phyloP scores from a whole-genome alignment of 2,113 vertebrate species.

The Otus sunia region DNA sequence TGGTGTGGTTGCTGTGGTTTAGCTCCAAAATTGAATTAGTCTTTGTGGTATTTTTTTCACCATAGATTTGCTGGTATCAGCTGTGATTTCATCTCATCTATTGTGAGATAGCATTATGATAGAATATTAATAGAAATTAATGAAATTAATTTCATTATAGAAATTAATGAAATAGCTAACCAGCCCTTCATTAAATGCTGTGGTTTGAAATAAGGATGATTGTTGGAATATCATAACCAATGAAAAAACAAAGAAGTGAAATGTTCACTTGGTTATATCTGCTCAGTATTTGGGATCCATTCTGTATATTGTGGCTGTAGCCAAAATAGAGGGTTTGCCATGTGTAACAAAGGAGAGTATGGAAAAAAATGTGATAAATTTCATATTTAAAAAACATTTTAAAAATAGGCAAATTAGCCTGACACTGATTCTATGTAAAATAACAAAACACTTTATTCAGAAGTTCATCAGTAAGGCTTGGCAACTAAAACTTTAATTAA shows the following conservation, averaged over 20 bases:
- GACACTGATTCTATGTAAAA: neutral
- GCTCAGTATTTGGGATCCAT: neutral
- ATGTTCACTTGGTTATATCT: neutral
- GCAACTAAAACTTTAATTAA: slow-evolving; percentile 18
- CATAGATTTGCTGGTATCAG: rapidly evolving
- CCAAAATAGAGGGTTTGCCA: neutral
- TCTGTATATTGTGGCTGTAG: neutral
- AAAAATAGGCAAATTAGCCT: neutral
- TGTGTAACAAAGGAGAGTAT: neutral
- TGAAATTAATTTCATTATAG: neutral
- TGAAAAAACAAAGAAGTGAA: neutral
- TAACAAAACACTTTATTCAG: neutral
- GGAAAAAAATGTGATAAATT: neutral
- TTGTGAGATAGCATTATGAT: neutral
- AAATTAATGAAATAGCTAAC: neutral
- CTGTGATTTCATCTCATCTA: neutral
- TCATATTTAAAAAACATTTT: neutral
- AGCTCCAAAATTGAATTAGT: neutral
- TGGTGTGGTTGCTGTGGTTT: neutral
- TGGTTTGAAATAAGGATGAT: neutral
- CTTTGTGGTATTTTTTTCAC: neutral
- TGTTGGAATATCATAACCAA: neutral
- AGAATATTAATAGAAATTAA: neutral
- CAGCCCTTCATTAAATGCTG: neutral
- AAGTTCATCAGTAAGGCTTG: neutral